Percentiles rank a stretch among this genome's conserved stretches.
Evolutionary conservation across 2,113 vertebrate genomes (phyloP).

Genomic region (Neolamprologus fasciatus): DNA sequence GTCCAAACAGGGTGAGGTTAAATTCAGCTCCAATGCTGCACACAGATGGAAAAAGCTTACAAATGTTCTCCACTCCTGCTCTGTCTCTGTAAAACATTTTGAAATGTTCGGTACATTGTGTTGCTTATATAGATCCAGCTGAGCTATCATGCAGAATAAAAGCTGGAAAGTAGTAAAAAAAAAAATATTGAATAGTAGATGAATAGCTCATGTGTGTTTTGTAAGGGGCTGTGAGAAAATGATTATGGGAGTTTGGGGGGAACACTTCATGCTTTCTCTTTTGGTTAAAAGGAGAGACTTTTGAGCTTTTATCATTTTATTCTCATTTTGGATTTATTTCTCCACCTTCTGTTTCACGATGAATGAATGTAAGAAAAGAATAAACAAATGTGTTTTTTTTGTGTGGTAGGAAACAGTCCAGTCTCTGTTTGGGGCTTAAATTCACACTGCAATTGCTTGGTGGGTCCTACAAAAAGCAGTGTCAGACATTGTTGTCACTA

Average conservation of each 20-base stretch:
- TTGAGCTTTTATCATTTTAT: neutral
- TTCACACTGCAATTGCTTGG: neutral
- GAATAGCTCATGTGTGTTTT: neutral
- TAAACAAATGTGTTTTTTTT: rapidly evolving
- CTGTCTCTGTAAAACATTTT: neutral
- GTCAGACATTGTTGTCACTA: neutral
- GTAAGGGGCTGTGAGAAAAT: neutral
- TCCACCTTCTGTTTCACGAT: neutral
- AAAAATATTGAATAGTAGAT: neutral
- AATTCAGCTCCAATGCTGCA: neutral
- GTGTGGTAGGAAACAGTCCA: neutral
- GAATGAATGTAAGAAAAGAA: neutral
- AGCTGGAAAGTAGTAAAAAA: neutral
- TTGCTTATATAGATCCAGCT: neutral
- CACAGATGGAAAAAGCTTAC: neutral
- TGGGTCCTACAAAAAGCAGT: neutral
- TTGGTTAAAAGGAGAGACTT: neutral
- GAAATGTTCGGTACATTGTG: neutral
- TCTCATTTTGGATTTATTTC: neutral
- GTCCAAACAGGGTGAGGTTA: neutral
- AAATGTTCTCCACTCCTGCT: neutral
- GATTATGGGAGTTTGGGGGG: too few species aligned
- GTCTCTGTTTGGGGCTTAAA: neutral
- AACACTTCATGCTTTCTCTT: neutral
- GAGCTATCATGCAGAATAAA: neutral